phyloP scores from a whole-genome alignment of 2,797 vertebrate genomes.

The Petrocephalus schoutedeni region DNA sequence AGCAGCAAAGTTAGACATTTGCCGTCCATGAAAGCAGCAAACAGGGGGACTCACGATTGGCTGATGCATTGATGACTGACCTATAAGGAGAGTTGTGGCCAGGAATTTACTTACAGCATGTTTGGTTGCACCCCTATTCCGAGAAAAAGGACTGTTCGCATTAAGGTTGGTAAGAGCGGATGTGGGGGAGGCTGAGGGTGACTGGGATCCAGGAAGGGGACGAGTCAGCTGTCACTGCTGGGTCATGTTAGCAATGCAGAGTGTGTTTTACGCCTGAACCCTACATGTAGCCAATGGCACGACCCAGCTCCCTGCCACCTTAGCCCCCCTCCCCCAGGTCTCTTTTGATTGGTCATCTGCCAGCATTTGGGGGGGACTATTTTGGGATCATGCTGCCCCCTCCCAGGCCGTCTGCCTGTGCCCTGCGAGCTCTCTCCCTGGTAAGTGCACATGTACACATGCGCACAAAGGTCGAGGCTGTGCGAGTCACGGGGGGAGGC shows the following conservation, averaged over 20 bases:
- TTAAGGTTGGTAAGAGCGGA: background rate
- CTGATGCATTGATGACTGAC: background rate
- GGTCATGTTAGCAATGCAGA: slow-evolving; percentile 21
- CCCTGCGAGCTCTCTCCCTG: background rate
- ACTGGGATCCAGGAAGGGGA: background rate
- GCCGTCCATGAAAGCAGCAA: background rate
- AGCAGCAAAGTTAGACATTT: background rate
- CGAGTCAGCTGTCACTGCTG: slow-evolving; percentile 9
- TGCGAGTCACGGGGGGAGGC: background rate
- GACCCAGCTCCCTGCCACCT: background rate
- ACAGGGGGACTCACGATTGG: background rate
- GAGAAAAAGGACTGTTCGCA: background rate
- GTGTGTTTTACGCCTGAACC: slow-evolving; percentile 21
- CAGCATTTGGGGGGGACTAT: slow-evolving; percentile 33
- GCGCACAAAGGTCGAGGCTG: background rate
- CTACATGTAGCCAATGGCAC: slow-evolving; percentile 8
- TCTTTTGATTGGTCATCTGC: slow-evolving; percentile 15
- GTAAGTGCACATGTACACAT: background rate
- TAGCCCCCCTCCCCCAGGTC: background rate
- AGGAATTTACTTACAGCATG: background rate
- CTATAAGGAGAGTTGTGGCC: background rate
- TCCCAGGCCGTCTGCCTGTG: slow-evolving; percentile 40
- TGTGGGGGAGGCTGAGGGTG: background rate
- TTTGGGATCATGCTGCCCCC: slow-evolving; percentile 33
- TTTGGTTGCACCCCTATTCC: background rate